Percentiles rank a stretch among this genome's conserved stretches.
phyloP scores from a whole-genome alignment of 2,113 vertebrate species.

The Gymnarchus niloticus region DNA sequence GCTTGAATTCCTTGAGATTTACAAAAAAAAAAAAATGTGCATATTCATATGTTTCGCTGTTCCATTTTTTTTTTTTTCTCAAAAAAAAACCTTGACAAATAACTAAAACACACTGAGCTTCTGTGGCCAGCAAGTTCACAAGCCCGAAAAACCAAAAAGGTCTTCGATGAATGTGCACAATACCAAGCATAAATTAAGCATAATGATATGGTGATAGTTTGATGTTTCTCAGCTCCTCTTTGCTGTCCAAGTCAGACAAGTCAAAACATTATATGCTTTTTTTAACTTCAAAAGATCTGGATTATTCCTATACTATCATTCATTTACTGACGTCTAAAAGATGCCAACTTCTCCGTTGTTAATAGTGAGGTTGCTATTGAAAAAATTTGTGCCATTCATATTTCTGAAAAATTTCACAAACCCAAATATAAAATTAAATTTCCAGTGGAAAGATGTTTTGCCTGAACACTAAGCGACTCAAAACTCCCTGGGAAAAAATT shows the following conservation, averaged over 20 bases:
- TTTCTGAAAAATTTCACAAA: neutral
- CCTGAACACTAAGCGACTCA: neutral
- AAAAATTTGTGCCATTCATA: neutral
- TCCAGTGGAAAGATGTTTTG: neutral
- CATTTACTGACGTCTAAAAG: no score
- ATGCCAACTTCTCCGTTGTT: neutral
- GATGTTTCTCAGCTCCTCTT: no score
- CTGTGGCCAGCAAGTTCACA: neutral
- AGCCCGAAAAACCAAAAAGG: neutral
- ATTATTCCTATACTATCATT: no score
- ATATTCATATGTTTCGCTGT: neutral
- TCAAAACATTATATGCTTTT: no score
- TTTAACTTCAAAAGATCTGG: no score
- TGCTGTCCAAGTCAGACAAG: no score
- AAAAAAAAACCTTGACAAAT: conserved; percentile 21
- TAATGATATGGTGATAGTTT: no score
- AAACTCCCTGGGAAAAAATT: no score
- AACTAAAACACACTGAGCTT: conserved; percentile 25
- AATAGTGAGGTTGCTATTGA: neutral
- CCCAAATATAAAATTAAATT: neutral
- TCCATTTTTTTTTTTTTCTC: no score
- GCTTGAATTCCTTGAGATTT: neutral
- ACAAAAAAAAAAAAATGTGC: neutral
- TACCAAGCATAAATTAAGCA: no score
- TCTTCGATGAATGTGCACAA: no score